Evolutionary conservation across 2,888 invertebrate species (phyloP).

Genomic region (Polyommatus icarus): DNA sequence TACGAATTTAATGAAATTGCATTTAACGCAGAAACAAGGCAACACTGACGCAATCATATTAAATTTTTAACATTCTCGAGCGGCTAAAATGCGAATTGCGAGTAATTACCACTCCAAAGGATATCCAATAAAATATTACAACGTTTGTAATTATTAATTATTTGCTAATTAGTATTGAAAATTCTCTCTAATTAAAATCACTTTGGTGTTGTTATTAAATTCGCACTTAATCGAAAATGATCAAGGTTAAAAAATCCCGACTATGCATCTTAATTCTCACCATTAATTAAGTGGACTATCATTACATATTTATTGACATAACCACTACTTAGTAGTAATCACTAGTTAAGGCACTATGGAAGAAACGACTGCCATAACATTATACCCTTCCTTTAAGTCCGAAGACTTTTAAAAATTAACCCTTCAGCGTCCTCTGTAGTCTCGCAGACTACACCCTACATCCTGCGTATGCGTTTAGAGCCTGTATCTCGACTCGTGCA

Average conservation of each 20-base stretch:
- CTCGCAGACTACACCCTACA: too few relatives aligned
- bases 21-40: conserved; percentile 9
- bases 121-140: conserved; percentile 12
- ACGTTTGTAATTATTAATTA: neutral
- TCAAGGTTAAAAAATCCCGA: too few relatives aligned
- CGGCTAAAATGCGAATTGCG: neutral
- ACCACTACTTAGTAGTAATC: too few relatives aligned
- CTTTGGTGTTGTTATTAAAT: neutral
- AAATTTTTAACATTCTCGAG: conserved; percentile 14
- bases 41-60: conserved; percentile 2
- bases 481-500: neutral
- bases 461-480: neutral
- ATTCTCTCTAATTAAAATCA: neutral
- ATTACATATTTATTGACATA: too few relatives aligned
- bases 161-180: neutral
- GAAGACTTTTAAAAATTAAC: too few relatives aligned
- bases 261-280: too few relatives aligned
- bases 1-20: conserved; percentile 23
- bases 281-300: too few relatives aligned
- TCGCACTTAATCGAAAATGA: too few relatives aligned
- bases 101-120: conserved; percentile 7
- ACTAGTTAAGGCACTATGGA: too few relatives aligned
- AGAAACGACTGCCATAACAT: too few relatives aligned
- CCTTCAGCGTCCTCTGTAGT: too few relatives aligned
- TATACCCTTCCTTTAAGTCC: too few relatives aligned